A percentile compares a stretch with the other conserved stretches of the same genome.
These are phyloP conservation scores for Bos javanicus DNA, from an alignment of 2,113 vertebrate species.

Conservation along the genomic window DNA sequence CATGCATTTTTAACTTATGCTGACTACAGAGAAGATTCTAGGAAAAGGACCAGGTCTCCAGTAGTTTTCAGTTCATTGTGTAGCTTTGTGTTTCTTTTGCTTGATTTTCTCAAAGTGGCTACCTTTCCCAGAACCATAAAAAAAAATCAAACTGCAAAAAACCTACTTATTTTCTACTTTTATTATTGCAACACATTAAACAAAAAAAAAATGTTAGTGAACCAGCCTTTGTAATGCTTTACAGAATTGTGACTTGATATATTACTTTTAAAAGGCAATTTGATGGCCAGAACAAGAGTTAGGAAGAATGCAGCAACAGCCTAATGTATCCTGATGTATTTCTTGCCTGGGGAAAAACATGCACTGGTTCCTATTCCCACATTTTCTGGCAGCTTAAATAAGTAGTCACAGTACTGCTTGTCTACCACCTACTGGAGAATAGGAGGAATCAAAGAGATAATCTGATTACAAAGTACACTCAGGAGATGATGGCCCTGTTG, in stretches of 20 bases:
- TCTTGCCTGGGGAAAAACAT: background rate
- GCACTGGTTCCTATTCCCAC: background rate
- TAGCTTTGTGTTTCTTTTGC: background rate
- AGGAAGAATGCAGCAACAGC: background rate
- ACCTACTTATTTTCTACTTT: background rate
- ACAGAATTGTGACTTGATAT: background rate
- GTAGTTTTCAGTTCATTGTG: background rate
- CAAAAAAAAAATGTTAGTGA: background rate
- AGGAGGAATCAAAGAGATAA: background rate
- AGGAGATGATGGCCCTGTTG: background rate
- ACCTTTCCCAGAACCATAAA: background rate
- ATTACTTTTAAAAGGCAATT: background rate
- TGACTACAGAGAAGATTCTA: background rate
- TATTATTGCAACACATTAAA: background rate
- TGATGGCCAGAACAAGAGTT: background rate
- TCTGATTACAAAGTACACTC: background rate
- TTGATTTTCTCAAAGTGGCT: background rate
- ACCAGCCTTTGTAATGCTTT: background rate
- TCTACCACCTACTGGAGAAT: constrained; percentile 3
- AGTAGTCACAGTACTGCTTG: background rate
- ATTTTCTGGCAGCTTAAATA: background rate
- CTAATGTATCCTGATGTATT: background rate
- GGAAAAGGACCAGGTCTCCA: background rate
- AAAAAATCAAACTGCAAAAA: background rate
- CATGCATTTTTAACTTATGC: background rate